Percentiles rank a stretch among this genome's conserved stretches.
Evolutionary conservation across 2,113 vertebrate species (phyloP).

Genomic region (Myrmecobius fasciatus): DNA sequence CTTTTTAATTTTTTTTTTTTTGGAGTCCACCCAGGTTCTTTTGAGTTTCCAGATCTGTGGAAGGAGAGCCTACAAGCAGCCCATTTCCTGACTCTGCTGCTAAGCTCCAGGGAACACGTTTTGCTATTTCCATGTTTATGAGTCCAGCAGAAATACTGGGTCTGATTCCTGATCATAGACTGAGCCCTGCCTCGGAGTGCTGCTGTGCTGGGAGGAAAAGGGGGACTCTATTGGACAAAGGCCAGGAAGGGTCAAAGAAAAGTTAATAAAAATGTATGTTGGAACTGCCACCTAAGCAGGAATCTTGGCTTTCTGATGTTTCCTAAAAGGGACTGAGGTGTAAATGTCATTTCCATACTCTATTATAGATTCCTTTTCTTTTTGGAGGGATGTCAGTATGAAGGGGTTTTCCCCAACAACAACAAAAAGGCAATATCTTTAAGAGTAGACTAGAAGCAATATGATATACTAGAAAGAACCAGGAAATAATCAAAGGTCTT

Average conservation of each 20-base stretch:
- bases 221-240: slow-evolving; percentile 18
- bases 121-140: slow-evolving; percentile 80
- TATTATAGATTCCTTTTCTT: slow-evolving; percentile 44
- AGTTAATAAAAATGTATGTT: slow-evolving; percentile 72
- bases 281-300: slow-evolving; percentile 55
- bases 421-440: slow-evolving; percentile 68
- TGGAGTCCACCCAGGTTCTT: slow-evolving; percentile 62
- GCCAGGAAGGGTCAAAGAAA: slow-evolving; percentile 50
- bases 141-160: slow-evolving; percentile 59
- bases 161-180: slow-evolving; percentile 62
- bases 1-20: slow-evolving; percentile 67
- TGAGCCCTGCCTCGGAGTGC: slow-evolving; percentile 64
- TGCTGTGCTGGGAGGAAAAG: slow-evolving; percentile 29
- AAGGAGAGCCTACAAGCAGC: slow-evolving; percentile 38
- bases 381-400: not conserved
- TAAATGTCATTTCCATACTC: slow-evolving; percentile 74
- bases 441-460: slow-evolving; percentile 17
- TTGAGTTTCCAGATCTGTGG: slow-evolving; percentile 71
- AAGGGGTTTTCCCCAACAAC: not conserved
- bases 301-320: slow-evolving; percentile 54
- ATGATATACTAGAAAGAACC: not conserved
- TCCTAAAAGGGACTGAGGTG: slow-evolving; percentile 67
- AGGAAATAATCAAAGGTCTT: not conserved
- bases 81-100: slow-evolving; percentile 73
- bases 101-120: slow-evolving; percentile 79